Base-by-base conservation (phyloP, 2,797 vertebrate species). In the Menidia menidia region DNA sequence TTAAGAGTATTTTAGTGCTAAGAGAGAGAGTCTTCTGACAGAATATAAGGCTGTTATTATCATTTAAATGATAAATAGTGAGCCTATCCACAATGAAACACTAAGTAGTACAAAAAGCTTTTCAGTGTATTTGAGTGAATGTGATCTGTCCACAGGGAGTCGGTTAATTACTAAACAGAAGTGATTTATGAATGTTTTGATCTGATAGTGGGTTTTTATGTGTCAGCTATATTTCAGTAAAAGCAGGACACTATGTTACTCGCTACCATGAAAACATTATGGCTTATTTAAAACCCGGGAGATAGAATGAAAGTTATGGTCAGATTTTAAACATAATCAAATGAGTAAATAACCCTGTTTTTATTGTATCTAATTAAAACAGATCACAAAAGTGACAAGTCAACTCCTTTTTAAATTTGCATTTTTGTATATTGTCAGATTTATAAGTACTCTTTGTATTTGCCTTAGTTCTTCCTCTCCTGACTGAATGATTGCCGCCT, bases 201-300 rank as follows among this genome's bases (percentile, higher is more conserved):
- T 55, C 25, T 55, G 42, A 56, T 30, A 53, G 44, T 67, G 57
- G 31, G 42, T 75, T 73, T 53, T 41, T 45, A 44, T 62, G 25
- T 55, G 16, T 60, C 41, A 41, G 2, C 18, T 52, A 11, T 6
- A 41, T 58, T 60, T 8, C 1, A 25, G 25, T 25, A 25, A 25
- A 25, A 25, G 15, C 9, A 16, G 44, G 7, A 4, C 15, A 1
- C 18, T 69, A 16, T 48, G 31, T 59, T 19, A 66, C 72, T 41
- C 51, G 12, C 25, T 42, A 18, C 25, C 42, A 30, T 56, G 44
- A 63, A 63, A 51, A 7, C n/a, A 47, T n/a, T 33, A 48, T 50
- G 55, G 19, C 33, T 61, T 51, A 18, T 39, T 63, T 43, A 33
- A 71, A 44, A 55, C 30, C 30, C 2, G 2, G 2, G 6, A 12